Percentiles rank a stretch among this genome's conserved stretches.
Conservation (phyloP, 2,797 vertebrate genomes). For the Heterohyrax brucei region DNA sequence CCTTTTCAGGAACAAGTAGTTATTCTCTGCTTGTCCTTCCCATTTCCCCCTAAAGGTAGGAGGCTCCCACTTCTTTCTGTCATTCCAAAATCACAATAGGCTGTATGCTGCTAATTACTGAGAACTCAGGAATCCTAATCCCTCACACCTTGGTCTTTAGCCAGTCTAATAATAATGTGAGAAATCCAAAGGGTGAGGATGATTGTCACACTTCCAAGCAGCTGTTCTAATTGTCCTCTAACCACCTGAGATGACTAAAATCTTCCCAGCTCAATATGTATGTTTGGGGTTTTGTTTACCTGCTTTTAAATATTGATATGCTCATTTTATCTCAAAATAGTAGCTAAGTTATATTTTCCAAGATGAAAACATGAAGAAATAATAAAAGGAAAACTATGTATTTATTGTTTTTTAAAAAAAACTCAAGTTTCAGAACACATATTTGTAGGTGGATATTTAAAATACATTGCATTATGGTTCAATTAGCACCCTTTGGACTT, state of each 20-base stretch:
- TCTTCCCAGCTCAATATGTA: conserved; percentile 72
- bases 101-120: conserved; percentile 16
- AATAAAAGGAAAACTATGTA: not conserved
- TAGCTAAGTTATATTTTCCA: conserved; percentile 19
- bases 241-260: conserved; percentile 71
- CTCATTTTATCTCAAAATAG: conserved; percentile 23
- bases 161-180: conserved; percentile 86
- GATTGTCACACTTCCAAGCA: conserved; percentile 84
- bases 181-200: conserved; percentile 67
- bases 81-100: conserved; percentile 26
- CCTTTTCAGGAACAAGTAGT: conserved; percentile 25
- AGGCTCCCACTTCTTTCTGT: conserved; percentile 26
- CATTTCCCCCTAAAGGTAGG: not conserved
- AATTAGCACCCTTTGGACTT: conserved; percentile 80
- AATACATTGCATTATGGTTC: conserved; percentile 72
- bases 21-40: not conserved
- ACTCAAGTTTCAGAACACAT: not conserved
- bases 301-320: not conserved
- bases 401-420: not conserved
- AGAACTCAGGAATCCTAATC: conserved; percentile 55
- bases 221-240: conserved; percentile 81
- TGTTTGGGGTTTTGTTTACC: not conserved
- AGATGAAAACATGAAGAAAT: conserved; percentile 39
- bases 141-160: conserved; percentile 71
- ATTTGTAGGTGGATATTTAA: conserved; percentile 60